Conservation (phyloP, 2,888 invertebrate genomes). For the Helicoverpa assulta region DNA sequence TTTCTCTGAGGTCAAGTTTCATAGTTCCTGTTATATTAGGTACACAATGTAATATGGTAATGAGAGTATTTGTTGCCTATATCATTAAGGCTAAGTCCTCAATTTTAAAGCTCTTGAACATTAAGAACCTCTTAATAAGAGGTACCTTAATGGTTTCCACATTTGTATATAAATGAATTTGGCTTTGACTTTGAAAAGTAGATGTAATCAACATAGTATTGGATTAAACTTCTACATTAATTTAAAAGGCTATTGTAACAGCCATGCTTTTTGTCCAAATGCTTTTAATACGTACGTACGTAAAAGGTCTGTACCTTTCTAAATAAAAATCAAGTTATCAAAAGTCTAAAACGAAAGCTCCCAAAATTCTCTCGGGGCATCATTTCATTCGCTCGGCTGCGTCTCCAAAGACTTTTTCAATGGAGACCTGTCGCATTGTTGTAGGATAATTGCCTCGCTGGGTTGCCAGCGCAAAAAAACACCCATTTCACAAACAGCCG, state of each 20-base stretch:
- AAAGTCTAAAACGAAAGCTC: conserved; percentile 20
- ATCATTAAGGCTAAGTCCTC: background rate
- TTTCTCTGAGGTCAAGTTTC: conserved; percentile 50
- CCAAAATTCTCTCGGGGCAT: conserved; percentile 37
- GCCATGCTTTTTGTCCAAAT: background rate
- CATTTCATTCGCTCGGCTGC: conserved; percentile 40
- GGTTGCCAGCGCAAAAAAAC: conserved; percentile 64
- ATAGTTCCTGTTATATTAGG: conserved; percentile 46
- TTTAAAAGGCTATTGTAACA: too few species aligned
- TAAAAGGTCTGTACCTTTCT: too few species aligned
- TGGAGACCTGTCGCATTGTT: conserved; percentile 66
- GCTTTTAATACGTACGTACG: too few species aligned
- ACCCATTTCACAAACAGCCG: conserved; percentile 64
- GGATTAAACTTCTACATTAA: too few species aligned
- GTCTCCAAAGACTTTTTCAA: conserved; percentile 60
- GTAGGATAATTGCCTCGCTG: conserved; percentile 67
- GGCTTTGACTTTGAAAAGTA: too few species aligned
- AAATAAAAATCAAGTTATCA: background rate
- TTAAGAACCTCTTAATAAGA: too few species aligned
- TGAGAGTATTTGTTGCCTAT: conserved; percentile 7
- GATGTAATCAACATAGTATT: too few species aligned
- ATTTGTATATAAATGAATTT: too few species aligned
- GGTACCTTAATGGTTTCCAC: too few species aligned
- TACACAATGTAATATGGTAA: conserved; percentile 19
- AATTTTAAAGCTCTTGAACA: background rate